Conservation (phyloP, 2,113 vertebrate species). For the Laterallus jamaicensis region DNA sequence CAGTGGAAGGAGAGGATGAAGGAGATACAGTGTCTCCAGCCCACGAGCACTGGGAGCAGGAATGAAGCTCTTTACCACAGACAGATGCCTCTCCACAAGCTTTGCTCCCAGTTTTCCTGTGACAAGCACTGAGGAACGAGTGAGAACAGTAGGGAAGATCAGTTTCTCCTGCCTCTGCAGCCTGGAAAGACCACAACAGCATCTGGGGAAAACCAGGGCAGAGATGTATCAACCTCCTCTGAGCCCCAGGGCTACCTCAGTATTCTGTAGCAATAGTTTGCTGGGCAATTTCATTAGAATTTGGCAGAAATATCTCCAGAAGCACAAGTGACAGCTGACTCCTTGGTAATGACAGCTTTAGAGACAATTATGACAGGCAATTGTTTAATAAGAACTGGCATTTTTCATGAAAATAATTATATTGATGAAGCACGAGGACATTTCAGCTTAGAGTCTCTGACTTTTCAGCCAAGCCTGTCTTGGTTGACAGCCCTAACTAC, state of each 20-base stretch:
- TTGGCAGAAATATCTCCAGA: not conserved
- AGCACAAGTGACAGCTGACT: not conserved
- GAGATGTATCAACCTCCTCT: not conserved
- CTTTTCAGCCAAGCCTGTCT: not conserved
- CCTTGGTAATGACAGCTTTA: not conserved
- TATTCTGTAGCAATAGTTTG: not conserved
- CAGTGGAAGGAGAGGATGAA: not conserved
- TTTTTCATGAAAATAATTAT: not conserved
- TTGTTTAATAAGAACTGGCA: not conserved
- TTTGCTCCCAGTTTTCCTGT: not conserved
- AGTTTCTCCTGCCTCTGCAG: not conserved
- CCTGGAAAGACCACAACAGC: not conserved
- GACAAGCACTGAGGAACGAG: not conserved
- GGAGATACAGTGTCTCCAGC: not conserved
- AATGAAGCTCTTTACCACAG: not conserved
- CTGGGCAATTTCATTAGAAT: not conserved
- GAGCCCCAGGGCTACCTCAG: not conserved
- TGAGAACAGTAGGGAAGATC: not conserved
- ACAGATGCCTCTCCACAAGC: not conserved
- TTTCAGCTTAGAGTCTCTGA: not conserved
- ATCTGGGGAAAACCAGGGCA: not conserved
- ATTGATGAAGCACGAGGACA: not conserved
- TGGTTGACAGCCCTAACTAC: not conserved
- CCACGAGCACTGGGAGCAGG: accelerated
- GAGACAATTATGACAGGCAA: not conserved